Percentiles rank a stretch among this genome's conserved stretches.
These are phyloP conservation scores for Lasioglossum vierecki DNA, from an alignment of 2,888 invertebrate species.

Conservation along the genomic window DNA sequence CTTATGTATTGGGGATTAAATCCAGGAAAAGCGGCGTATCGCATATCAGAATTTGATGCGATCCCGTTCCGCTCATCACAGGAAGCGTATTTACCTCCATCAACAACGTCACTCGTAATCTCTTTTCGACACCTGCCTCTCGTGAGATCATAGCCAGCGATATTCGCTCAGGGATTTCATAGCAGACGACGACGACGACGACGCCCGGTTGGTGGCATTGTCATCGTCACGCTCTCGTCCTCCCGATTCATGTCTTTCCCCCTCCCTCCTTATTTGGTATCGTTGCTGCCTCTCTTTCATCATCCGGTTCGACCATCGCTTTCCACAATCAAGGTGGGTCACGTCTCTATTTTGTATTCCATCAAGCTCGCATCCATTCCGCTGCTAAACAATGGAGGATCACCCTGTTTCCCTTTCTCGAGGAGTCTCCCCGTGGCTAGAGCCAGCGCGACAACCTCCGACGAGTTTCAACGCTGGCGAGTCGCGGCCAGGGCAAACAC, in stretches of 20 bases:
- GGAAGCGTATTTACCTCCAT: conserved; percentile 3
- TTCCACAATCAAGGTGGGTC: conserved; percentile 54
- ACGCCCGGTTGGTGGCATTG: conserved; percentile 14
- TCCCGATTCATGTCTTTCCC: conserved; percentile 29
- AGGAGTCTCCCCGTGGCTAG: conserved; percentile 20
- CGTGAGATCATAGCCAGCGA: conserved; percentile 5
- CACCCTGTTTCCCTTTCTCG: conserved; percentile 30
- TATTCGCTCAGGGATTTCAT: conserved; percentile 18
- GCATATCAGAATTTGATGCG: not conserved
- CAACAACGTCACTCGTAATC: conserved; percentile 15
- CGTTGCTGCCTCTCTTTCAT: conserved; percentile 34
- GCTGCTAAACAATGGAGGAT: conserved; percentile 62
- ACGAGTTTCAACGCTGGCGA: conserved; percentile 32
- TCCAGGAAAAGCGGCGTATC: not conserved
- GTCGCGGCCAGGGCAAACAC: conserved; percentile 59
- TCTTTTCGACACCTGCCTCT: conserved; percentile 5
- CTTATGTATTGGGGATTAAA: not conserved
- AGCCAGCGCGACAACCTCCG: conserved; percentile 43
- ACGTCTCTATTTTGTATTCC: conserved; percentile 73
- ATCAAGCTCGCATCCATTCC: conserved; percentile 67
- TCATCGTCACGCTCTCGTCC: conserved; percentile 16
- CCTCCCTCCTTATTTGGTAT: not conserved
- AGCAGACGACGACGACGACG: no score
- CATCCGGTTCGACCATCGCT: conserved; percentile 35
- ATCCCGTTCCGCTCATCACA: not conserved